phyloP scores from a whole-genome alignment of 2,797 vertebrate species.

The Falco rusticolus region DNA sequence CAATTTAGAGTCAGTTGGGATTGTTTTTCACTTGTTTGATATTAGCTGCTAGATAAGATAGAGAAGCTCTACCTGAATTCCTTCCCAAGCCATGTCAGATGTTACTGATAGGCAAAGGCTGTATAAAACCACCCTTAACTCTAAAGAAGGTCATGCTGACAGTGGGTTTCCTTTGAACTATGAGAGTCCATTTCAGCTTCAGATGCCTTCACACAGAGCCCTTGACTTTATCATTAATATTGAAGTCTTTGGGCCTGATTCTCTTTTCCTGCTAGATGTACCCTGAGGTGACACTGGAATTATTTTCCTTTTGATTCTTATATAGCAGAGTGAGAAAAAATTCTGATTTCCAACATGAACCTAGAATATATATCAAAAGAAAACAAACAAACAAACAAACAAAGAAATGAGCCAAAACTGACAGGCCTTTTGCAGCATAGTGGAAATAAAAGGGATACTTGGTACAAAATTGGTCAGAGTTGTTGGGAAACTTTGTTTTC shows the following conservation, averaged over 20 bases:
- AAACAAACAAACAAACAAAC: neutral
- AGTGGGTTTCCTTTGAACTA: neutral
- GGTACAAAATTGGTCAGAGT: neutral
- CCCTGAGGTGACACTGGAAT: neutral
- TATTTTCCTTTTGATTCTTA: neutral
- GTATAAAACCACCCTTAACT: neutral
- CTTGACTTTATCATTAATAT: neutral
- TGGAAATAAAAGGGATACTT: neutral
- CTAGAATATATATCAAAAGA: neutral
- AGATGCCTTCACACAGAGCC: neutral
- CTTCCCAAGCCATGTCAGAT: neutral
- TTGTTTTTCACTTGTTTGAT: neutral
- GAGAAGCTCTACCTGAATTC: neutral
- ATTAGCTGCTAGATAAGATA: neutral
- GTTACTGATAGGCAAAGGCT: neutral
- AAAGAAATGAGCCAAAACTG: neutral
- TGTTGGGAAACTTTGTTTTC: neutral
- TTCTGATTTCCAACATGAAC: neutral
- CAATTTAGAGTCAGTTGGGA: neutral
- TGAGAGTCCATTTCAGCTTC: neutral
- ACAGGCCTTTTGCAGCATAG: neutral
- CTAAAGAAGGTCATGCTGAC: neutral
- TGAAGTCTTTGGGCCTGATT: neutral
- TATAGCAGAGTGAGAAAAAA: neutral
- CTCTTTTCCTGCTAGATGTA: neutral